Base-by-base conservation (phyloP, 2,797 vertebrate genomes). In the Anguilla pacifica region DNA sequence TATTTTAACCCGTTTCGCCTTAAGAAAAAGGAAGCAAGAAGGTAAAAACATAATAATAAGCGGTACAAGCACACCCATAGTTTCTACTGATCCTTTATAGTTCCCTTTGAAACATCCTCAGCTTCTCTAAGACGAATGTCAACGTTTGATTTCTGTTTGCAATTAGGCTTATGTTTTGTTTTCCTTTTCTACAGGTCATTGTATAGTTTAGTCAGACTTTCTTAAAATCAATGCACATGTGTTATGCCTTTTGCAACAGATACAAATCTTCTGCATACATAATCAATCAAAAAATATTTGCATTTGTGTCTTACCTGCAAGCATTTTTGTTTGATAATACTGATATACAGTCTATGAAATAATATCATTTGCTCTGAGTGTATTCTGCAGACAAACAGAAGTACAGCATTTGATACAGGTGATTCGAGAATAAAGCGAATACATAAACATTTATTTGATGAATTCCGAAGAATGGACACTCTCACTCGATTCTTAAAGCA, bases 291-390 rank as follows among this genome's bases (percentile, higher is more conserved):
- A 77, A 2, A 77, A 39, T 77, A 39, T 77, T 77, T 77, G 25
- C 72, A 77, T 77, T 77, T 77, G 35, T 77, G 72, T 19, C 72
- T 77, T 39, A 67, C 28, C 67, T 72, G 72, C 31, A 77, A 77
- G 72, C 31, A 77, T 70, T n/a, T 5, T 39, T 77, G 31, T 77
- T 43, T 39, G 13, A 77, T 39, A 43, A 39, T 39, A 39, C 31
- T 6, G 35, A 43, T 77, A 72, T 72, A 72, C 10, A 31, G 67
- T 13, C 28, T 72, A 72, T 72, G 28, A 35, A 77, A 1, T 3
- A 19, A 15, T 43, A 70, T 9, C 3, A n/a, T 19, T 39, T 43
- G 35, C 2, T 6, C 70, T 35, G 28, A 5, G n/a, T 35, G n/a
- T 15, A 74, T 74, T 74, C 70, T 31, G 2, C 7, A 11, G 9